Base-by-base conservation (phyloP, 2,888 invertebrate species). In the Strigamia maritima region DNA sequence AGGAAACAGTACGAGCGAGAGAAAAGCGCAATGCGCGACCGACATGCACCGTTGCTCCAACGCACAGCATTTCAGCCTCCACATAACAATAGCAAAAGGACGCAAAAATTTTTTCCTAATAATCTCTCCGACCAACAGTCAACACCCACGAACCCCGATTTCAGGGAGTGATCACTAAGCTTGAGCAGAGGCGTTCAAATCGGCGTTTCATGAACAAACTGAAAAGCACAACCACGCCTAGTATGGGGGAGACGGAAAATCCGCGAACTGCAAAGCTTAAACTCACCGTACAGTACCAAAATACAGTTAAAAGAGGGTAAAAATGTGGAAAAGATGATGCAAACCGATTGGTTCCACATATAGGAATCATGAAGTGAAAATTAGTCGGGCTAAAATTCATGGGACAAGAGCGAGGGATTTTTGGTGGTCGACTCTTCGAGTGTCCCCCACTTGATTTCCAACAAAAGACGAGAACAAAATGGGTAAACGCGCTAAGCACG, bases 21-120 rank as follows among this genome's bases (percentile, higher is more conserved):
- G 60, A 60, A 60, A 60, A 60, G 60, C 60, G 60, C 60, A 60
- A 60, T 60, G 60, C 60, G 60, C 60, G 60, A 60, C 60, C 60
- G 60, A 22, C 60, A 60, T 60, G 60, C 60, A 60, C 24, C 60
- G 60, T 60, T 60, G 60, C 60, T 44, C 16, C 22, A 19, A 8
- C 60, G 60, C 60, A 3, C 60, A 60, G 44, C 12, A 16, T 44
- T 44, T 44, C 16, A 44, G 44, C 44, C 44, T 44, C 16, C 44
- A 60, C 60, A 24, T 24, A 60, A 60, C 60, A 60, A 60, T 24
- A 19, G 24, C 60, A 60, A 60, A 19, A 19, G 60, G 60, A 19
- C 60, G 60, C 60, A 19, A 6, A 60, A 6, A 60, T 60, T 60
- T 60, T 24, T 60, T 19, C 60, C 3, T 16, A 10, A 44, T 44